These are phyloP conservation scores for Mormyrops boulengeri DNA, from an alignment of 2,797 vertebrate species.

Conservation along the genomic window DNA sequence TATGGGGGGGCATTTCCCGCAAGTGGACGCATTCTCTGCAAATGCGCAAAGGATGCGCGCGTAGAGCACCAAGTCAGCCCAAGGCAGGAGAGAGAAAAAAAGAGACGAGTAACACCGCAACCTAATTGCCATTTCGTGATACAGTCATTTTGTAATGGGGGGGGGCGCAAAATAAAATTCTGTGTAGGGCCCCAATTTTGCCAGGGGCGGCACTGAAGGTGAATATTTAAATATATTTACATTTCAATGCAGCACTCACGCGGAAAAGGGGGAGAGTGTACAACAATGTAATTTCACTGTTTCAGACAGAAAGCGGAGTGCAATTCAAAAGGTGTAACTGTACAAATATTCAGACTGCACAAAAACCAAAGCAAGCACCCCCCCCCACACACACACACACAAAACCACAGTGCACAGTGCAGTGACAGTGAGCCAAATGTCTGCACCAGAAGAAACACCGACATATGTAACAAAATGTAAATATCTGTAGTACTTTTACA, in stretches of 20 bases:
- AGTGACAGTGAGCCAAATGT: background rate
- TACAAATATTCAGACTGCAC: background rate
- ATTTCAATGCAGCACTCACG: background rate
- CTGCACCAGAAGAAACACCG: background rate
- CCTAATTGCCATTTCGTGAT: no score
- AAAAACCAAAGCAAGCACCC: background rate
- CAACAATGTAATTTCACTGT: background rate
- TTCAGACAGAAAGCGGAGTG: background rate
- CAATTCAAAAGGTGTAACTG: background rate
- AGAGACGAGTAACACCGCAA: no score
- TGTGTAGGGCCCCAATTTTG: no score
- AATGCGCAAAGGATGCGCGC: no score
- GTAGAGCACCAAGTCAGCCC: no score
- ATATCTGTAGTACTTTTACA: background rate
- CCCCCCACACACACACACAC: background rate
- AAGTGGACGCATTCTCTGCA: no score
- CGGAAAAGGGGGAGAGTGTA: background rate
- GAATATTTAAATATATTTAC: constrained; percentile 1
- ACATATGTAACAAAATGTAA: background rate
- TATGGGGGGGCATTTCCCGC: no score
- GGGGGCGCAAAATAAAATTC: no score
- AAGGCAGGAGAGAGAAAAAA: no score
- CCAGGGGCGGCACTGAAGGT: background rate
- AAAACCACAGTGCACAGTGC: background rate
- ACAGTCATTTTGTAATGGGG: no score